Evolutionary conservation across 2,113 vertebrate genomes (phyloP).

Genomic region (Eudyptes chrysolophus): DNA sequence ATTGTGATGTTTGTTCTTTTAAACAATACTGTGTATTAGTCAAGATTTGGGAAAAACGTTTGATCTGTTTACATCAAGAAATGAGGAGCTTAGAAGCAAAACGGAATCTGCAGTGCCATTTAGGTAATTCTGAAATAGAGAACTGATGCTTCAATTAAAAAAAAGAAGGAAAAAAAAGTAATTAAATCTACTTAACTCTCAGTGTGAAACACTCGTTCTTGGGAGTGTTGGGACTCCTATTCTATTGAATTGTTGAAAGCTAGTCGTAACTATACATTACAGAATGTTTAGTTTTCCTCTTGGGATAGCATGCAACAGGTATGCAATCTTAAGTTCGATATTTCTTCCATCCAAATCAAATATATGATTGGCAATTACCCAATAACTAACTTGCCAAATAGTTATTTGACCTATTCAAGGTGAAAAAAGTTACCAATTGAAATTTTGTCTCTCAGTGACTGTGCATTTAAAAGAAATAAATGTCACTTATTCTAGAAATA

Average conservation of each 20-base stretch:
- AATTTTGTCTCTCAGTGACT: conserved; percentile 10
- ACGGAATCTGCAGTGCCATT: background rate
- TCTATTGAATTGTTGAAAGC: conserved; percentile 23
- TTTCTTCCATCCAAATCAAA: conserved; percentile 38
- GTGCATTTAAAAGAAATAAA: conserved; percentile 62
- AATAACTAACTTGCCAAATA: conserved; percentile 30
- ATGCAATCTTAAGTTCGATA: background rate
- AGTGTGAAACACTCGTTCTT: background rate
- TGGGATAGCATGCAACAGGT: background rate
- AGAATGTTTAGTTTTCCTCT: conserved; percentile 28
- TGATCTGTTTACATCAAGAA: background rate
- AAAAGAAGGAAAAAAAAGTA: background rate
- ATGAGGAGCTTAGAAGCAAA: background rate
- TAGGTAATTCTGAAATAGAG: background rate
- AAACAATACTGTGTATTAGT: background rate
- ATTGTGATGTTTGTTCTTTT: background rate
- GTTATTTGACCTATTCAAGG: conserved; percentile 17
- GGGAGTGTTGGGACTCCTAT: background rate
- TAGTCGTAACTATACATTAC: conserved; percentile 43
- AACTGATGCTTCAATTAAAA: background rate
- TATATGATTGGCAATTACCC: conserved; percentile 40
- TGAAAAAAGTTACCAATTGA: background rate
- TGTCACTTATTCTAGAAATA: conserved; percentile 53
- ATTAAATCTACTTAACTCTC: conserved; percentile 20
- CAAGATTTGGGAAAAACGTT: background rate